Evolutionary conservation across 2,113 vertebrate genomes (phyloP).

Genomic region (Chionis minor): DNA sequence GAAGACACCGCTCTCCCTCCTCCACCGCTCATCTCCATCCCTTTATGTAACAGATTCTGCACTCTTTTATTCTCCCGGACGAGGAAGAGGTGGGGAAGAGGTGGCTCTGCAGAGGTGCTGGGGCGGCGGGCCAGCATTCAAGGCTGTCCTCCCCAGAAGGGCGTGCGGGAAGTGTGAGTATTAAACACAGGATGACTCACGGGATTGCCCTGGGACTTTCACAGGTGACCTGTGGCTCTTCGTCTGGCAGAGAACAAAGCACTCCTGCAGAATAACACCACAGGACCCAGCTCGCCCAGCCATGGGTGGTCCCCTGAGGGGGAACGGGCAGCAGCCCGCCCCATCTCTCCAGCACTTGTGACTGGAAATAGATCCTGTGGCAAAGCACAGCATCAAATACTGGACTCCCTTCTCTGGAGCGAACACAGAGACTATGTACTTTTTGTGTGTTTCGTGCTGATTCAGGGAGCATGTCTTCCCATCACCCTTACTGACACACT

Average conservation of each 20-base stretch:
- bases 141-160: neutral
- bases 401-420: neutral
- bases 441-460: neutral
- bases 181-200: neutral
- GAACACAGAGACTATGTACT: neutral
- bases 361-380: neutral
- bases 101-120: neutral
- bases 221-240: neutral
- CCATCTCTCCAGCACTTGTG: neutral
- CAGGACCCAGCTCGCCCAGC: rapidly evolving
- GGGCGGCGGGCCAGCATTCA: neutral
- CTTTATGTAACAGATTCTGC: neutral
- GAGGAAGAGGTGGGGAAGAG: neutral
- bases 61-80: neutral
- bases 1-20: constrained; percentile 12
- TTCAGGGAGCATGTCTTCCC: neutral
- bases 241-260: neutral
- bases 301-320: rapidly evolving
- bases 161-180: neutral
- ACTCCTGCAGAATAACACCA: neutral
- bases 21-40: neutral
- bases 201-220: neutral
- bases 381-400: neutral
- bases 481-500: neutral
- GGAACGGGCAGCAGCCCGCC: rapidly evolving